Base-by-base conservation (phyloP, 2,797 vertebrate genomes). In the Halcyon badia region DNA sequence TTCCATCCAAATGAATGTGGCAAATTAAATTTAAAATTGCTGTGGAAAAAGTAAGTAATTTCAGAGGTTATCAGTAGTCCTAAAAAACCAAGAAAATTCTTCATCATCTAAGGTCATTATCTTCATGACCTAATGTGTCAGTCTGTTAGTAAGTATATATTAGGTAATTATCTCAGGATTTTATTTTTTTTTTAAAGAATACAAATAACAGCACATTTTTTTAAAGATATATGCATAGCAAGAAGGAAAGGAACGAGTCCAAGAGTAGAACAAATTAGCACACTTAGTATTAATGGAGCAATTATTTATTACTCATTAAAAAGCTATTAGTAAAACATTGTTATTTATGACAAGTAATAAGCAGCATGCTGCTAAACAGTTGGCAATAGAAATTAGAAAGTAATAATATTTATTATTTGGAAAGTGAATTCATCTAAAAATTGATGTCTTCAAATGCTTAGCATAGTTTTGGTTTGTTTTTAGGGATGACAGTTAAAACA, bases 271-370 rank as follows among this genome's bases (percentile, higher is more conserved):
- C 69, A 96, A 97, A 96, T 82, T 70, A 89, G 33, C 92, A n/a
- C 58, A 64, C 14, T 97, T 95, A 73, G 49, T 97, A 92, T 96
- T 98, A 98, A 97, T 97, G 79, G 76, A 96, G 70, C 68, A 97
- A 97, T 97, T 97, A 96, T 97, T 98, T 97, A 96, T 94, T 94
- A 93, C 89, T 97, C 89, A 86, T 98, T 98, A 98, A 97, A 98
- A 98, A 97, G 42, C 82, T 95, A 97, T 98, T 98, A 97, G 95
- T 87, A 97, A 97, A 97, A 92, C 66, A 89, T 83, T 80, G 77
- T 96, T 98, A 97, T 97, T 97, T 97, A 97, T 97, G 77, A 71
- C 90, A 96, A 97, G 76, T 69, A 95, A 97, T 88, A 97, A 93
- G 58, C 65, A 89, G 41, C 68, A 92, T 80, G 41, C 25, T 95